These are phyloP conservation scores for Notolabrus celidotus DNA, from an alignment of 2,797 vertebrate species.

Conservation along the genomic window DNA sequence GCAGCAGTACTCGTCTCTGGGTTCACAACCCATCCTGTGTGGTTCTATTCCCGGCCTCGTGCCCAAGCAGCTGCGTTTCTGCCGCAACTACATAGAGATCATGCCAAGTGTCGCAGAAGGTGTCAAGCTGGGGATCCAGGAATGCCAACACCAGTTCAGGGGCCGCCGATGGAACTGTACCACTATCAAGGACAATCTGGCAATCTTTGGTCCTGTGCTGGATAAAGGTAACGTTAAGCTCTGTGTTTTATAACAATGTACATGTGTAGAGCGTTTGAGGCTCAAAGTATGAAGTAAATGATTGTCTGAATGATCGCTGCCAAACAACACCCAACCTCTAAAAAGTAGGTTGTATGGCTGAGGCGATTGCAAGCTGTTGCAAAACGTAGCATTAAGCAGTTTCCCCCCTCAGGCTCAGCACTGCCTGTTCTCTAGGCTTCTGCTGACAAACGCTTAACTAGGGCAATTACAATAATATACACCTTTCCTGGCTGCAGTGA, in stretches of 20 bases:
- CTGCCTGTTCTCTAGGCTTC: constrained; percentile 58
- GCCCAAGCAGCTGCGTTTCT: constrained; percentile 98
- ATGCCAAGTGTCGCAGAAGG: constrained; percentile 98
- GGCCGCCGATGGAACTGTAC: constrained; percentile 98
- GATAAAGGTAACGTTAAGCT: constrained; percentile 91
- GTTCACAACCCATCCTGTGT: constrained; percentile 93
- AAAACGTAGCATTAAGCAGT: constrained; percentile 42
- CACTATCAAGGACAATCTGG: constrained; percentile 93
- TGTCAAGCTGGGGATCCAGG: constrained; percentile 95
- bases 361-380: constrained; percentile 52
- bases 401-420: constrained; percentile 50
- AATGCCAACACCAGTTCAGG: constrained; percentile 97
- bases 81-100: constrained; percentile 97
- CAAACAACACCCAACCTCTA: constrained; percentile 16
- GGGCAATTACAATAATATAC: constrained; percentile 79
- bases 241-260: background rate
- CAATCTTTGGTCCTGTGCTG: constrained; percentile 96
- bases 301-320: constrained; percentile 5
- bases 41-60: constrained; percentile 96
- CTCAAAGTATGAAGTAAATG: background rate
- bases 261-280: background rate
- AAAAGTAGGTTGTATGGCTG: constrained; percentile 15
- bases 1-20: constrained; percentile 94
- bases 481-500: constrained; percentile 72
- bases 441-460: constrained; percentile 72